Evolutionary conservation across 1,140 invertebrate species (phyloP).

Genomic region (Drosophila grimshawi): DNA sequence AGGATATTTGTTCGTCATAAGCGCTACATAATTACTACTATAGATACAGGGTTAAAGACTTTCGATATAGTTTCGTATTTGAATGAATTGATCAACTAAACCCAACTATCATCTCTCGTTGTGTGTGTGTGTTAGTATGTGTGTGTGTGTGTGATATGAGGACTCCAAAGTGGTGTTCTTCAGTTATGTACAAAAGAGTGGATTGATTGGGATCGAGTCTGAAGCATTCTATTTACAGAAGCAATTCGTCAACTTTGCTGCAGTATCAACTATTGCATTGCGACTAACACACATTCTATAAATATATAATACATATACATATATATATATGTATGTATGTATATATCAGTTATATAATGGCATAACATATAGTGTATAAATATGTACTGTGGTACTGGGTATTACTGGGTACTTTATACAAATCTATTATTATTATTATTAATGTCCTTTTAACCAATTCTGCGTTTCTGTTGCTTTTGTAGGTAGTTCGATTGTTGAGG

Average conservation of each 20-base stretch:
- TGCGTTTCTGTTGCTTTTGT: conserved; percentile 20
- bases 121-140: neutral
- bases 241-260: neutral
- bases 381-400: neutral
- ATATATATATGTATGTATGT: conserved; percentile 31
- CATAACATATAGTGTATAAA: conserved; percentile 33
- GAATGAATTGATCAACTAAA: neutral
- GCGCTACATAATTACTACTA: neutral
- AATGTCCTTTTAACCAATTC: conserved; percentile 27
- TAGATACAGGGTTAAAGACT: neutral
- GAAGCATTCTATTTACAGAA: conserved; percentile 24
- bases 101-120: neutral
- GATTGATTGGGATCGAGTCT: neutral
- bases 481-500: conserved; percentile 58
- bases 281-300: no score
- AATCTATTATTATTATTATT: conserved; percentile 16
- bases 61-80: no score
- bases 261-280: conserved; percentile 10
- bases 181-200: conserved; percentile 17
- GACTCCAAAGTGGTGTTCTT: neutral
- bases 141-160: conserved; percentile 3
- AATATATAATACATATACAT: conserved; percentile 24
- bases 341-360: conserved; percentile 33
- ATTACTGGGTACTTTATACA: conserved; percentile 34
- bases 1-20: neutral